Percentiles rank a stretch among this genome's conserved stretches.
Evolutionary conservation across 35 echinoderm and acorn worm species (phyloP).

Genomic region (Heliocidaris erythrogramma): DNA sequence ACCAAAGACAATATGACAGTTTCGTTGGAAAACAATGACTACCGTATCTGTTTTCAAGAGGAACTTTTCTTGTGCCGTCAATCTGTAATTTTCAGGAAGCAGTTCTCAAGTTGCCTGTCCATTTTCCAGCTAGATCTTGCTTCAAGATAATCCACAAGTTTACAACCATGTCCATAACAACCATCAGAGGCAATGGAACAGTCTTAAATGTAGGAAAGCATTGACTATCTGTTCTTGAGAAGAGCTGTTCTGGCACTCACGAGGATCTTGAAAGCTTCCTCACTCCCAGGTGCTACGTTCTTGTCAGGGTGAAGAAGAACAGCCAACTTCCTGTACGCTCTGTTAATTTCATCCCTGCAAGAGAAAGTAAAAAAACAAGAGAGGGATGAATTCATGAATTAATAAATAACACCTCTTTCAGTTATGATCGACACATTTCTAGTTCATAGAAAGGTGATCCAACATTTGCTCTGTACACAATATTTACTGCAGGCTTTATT

Average conservation of each 20-base stretch:
- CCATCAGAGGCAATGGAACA: neutral
- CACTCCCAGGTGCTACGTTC: constrained; percentile 91
- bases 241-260: constrained; percentile 85
- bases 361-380: constrained; percentile 52
- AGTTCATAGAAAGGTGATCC: no score
- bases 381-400: neutral
- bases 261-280: constrained; percentile 98
- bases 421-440: no score
- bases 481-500: no score
- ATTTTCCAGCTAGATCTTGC: neutral
- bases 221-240: constrained; percentile 72
- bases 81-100: neutral
- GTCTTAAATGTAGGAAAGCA: neutral
- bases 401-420: neutral
- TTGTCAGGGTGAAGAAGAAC: constrained; percentile 97
- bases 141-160: neutral
- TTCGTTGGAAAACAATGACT: no score
- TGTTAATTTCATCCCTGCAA: constrained; percentile 93
- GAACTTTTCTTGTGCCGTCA: neutral
- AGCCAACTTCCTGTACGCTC: constrained; percentile 86
- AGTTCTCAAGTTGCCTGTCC: neutral
- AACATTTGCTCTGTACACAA: no score
- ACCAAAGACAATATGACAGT: neutral
- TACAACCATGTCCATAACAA: neutral
- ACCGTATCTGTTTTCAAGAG: no score